Base-by-base conservation (phyloP, 2,113 vertebrate genomes). In the Pavo muticus region DNA sequence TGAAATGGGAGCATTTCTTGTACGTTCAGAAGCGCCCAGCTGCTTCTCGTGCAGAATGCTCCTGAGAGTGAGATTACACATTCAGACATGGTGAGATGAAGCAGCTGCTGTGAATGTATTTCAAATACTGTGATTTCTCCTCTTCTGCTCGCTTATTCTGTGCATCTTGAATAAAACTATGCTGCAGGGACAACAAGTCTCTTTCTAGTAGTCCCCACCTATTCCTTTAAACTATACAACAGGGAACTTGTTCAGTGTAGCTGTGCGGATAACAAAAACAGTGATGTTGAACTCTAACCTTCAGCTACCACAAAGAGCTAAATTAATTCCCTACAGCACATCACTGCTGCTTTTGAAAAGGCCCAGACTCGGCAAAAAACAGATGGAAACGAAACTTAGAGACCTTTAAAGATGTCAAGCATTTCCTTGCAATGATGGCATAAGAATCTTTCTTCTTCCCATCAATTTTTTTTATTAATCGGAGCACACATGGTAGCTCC, bases 311-410 rank as follows among this genome's bases (percentile, higher is more conserved):
- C 83, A 75, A 90, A 90, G 59, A 82, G 63, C 90, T 88, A 78
- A 91, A 95, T 88, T 57, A 78, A 94, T 91, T 95, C 76, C 91
- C 73, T n/a, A 35, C 71, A 63, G 73, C 91, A 82, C 80, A 87
- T 52, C 80, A 76, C 59, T 18, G 39, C 8, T 72, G 60, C n/a
- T 70, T 92, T 95, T 84, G 47, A 80, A 88, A 83, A 91, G 80
- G 63, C 44, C 52, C 54, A 82, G 45, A 52, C 21, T 80, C 69
- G 50, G 73, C 57, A 87, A 88, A 92, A 91, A 90, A 64, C 87
- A 96, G 82, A 92, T 50, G 67, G 80, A 92, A 95, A 81, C 42
- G 54, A 79, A 65, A 88, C 80, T 94, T 59, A 87, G 2, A 39
- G 79, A 80, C 52, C 85, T 93, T 87, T 79, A 88, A 91, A 94